Evolutionary conservation across 1,140 invertebrate genomes (phyloP).

Genomic region (Stegodyphus mimosarum): DNA sequence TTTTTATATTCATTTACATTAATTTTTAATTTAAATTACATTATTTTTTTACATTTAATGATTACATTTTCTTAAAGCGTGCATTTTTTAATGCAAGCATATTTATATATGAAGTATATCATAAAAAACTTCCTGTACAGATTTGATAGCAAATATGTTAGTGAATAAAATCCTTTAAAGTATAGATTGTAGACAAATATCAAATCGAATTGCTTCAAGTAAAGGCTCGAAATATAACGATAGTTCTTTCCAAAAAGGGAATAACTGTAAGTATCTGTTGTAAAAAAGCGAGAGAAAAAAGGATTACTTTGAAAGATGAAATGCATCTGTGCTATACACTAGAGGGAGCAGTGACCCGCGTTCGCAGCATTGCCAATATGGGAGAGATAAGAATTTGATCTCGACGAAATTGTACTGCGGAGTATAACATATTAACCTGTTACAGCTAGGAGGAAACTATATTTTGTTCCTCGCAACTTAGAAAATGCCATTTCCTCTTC

Average conservation of each 20-base stretch:
- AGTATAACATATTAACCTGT: slow-evolving; percentile 55
- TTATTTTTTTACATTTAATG: no score
- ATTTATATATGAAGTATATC: no score
- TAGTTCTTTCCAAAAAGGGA: background rate
- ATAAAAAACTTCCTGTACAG: no score
- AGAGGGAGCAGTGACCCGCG: slow-evolving; percentile 43
- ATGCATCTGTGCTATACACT: slow-evolving; percentile 51
- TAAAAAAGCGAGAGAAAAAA: slow-evolving; percentile 21
- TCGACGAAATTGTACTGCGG: slow-evolving; percentile 38
- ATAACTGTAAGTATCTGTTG: slow-evolving; percentile 5
- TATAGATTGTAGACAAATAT: no score
- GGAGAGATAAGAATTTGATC: slow-evolving; percentile 56
- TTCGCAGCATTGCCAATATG: slow-evolving; percentile 44
- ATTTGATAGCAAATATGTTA: no score
- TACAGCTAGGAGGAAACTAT: slow-evolving; percentile 31
- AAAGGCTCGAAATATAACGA: no score
- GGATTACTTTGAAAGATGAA: slow-evolving; percentile 57
- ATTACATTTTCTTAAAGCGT: no score
- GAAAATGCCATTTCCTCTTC: slow-evolving; percentile 35
- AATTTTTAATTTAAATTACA: no score
- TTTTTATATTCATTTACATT: no score
- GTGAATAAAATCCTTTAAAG: no score
- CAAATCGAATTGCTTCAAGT: no score
- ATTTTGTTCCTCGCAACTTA: slow-evolving; percentile 16
- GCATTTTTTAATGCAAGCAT: no score